A percentile compares a stretch with the other conserved stretches of the same genome.
Conservation (phyloP, 2,888 invertebrate species). For the Athalia cordata region DNA sequence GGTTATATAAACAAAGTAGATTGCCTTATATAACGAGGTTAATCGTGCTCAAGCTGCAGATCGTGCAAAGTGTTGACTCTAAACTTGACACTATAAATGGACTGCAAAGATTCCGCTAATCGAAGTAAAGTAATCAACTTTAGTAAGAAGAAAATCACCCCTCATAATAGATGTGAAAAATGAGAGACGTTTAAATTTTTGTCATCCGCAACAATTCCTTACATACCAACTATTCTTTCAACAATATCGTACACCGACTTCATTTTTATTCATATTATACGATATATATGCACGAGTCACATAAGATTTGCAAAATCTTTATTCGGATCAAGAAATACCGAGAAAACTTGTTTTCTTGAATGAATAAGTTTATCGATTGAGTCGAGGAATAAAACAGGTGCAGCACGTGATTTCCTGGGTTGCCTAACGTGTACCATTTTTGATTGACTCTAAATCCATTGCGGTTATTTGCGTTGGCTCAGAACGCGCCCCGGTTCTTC, state of each 20-base stretch:
- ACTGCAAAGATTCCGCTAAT: neutral
- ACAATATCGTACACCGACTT: no score
- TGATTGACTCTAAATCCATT: constrained; percentile 7
- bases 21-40: constrained; percentile 33
- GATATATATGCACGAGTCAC: no score
- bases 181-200: no score
- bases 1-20: constrained; percentile 23
- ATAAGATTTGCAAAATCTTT: no score
- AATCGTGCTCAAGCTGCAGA: constrained; percentile 20
- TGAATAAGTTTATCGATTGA: neutral
- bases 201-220: no score
- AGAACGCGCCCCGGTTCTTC: neutral
- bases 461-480: constrained; percentile 12
- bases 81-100: neutral
- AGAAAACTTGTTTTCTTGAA: no score
- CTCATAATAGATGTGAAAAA: neutral
- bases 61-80: neutral
- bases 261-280: no score
- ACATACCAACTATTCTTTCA: no score
- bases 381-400: neutral
- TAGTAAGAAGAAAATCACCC: neutral
- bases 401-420: neutral
- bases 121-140: neutral
- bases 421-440: neutral
- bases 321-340: no score